These are phyloP conservation scores for Sebastes miniatus DNA, from an alignment of 2,797 vertebrate genomes.

Conservation along the genomic window DNA sequence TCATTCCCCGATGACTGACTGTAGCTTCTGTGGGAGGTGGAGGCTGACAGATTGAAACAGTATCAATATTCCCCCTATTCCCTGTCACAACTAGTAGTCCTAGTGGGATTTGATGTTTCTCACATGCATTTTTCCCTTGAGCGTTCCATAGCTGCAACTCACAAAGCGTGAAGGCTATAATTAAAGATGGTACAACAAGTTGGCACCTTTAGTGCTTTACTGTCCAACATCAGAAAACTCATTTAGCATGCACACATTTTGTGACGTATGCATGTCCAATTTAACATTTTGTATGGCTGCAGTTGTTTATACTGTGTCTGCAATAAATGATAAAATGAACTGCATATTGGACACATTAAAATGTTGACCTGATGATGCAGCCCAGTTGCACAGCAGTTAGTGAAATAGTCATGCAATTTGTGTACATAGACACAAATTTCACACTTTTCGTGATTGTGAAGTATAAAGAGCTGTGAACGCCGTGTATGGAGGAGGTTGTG, in stretches of 20 bases:
- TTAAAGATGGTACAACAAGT: background rate
- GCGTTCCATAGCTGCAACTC: background rate
- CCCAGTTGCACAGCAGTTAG: no score
- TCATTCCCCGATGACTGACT: background rate
- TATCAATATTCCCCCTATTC: background rate
- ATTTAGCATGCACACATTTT: background rate
- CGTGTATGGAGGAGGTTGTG: no score
- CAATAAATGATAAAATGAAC: background rate
- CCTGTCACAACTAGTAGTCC: background rate
- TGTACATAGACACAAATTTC: no score
- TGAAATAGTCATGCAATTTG: no score
- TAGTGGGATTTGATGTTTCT: conserved; percentile 11
- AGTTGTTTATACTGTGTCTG: background rate
- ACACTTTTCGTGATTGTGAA: no score
- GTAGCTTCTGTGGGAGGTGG: background rate
- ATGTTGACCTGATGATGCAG: no score
- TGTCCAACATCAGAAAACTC: background rate
- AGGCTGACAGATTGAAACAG: background rate
- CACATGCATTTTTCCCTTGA: background rate
- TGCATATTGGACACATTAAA: no score
- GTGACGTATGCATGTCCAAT: background rate
- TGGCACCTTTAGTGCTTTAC: background rate
- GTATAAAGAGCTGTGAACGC: no score
- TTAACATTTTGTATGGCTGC: background rate
- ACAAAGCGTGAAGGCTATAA: background rate